phyloP scores from a whole-genome alignment of 2,797 vertebrate genomes.

The Emydoidea blandingii region DNA sequence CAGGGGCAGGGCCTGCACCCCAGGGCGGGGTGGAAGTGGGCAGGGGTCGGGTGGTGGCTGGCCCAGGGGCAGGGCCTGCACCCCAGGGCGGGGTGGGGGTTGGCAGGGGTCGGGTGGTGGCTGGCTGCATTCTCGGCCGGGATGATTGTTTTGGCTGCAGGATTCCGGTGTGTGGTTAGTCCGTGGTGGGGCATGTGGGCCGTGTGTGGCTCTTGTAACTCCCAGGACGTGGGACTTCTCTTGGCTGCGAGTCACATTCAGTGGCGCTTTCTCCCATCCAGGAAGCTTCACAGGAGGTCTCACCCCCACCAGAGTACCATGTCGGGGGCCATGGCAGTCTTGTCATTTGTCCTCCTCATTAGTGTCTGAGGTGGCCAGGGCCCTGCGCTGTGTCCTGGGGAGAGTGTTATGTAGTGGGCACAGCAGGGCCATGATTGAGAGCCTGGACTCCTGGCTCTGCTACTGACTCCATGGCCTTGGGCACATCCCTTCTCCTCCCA shows the following conservation, averaged over 20 bases:
- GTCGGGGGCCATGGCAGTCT: no score
- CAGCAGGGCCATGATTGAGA: neutral
- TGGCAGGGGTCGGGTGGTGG: neutral
- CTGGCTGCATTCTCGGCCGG: neutral
- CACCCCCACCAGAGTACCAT: no score
- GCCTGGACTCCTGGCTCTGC: accelerated
- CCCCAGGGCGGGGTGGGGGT: accelerated
- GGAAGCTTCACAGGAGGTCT: accelerated
- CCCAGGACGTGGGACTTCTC: accelerated
- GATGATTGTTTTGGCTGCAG: neutral
- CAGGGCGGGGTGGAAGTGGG: accelerated
- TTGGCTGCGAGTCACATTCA: accelerated
- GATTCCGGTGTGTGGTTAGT: neutral
- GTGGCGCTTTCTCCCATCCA: neutral
- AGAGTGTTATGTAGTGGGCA: accelerated
- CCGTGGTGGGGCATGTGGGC: neutral
- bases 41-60: neutral
- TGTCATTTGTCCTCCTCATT: accelerated
- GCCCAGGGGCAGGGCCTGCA: neutral
- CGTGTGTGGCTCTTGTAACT: accelerated
- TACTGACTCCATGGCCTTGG: accelerated
- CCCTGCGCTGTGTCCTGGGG: accelerated
- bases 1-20: neutral
- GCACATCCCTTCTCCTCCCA: accelerated
- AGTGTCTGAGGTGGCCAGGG: no score